A percentile compares a stretch with the other conserved stretches of the same genome.
Conservation (phyloP, 2,888 invertebrate genomes). For the Peribatodes rhomboidaria region DNA sequence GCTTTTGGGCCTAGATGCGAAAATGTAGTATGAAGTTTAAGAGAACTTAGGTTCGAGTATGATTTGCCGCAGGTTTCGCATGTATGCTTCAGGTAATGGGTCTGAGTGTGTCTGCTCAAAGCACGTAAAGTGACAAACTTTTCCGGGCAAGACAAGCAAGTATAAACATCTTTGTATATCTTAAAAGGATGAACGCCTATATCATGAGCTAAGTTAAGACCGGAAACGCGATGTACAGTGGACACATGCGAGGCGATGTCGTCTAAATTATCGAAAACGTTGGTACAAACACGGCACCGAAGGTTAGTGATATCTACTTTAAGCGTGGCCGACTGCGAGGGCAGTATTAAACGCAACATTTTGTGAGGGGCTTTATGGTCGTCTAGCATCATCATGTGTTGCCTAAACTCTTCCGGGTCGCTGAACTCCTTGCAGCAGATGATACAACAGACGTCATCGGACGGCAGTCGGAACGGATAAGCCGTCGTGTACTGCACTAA, state of each 20-base stretch:
- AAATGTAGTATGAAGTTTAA: slow-evolving; percentile 36
- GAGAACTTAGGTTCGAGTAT: slow-evolving; percentile 35
- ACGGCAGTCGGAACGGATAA: slow-evolving; percentile 61
- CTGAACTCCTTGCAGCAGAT: slow-evolving; percentile 56
- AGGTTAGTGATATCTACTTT: slow-evolving; percentile 50
- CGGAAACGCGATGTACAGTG: slow-evolving; percentile 34
- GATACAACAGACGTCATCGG: slow-evolving; percentile 29
- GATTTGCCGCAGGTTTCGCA: slow-evolving; percentile 47
- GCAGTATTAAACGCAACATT: slow-evolving; percentile 19
- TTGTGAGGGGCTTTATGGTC: slow-evolving; percentile 41
- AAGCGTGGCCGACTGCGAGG: slow-evolving; percentile 26
- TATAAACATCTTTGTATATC: slow-evolving; percentile 40
- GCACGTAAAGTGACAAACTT: slow-evolving; percentile 41
- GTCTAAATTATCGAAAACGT: slow-evolving; percentile 47
- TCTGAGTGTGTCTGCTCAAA: slow-evolving; percentile 43
- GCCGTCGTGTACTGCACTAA: slow-evolving; percentile 59
- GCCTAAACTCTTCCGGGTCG: slow-evolving; percentile 55
- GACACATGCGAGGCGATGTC: slow-evolving; percentile 55
- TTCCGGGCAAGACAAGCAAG: slow-evolving; percentile 38
- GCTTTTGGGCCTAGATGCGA: slow-evolving; percentile 35
- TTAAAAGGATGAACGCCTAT: slow-evolving; percentile 50
- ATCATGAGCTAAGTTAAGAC: slow-evolving; percentile 50
- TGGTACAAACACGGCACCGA: slow-evolving; percentile 54
- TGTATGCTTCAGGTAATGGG: slow-evolving; percentile 42
- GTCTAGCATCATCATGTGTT: slow-evolving; percentile 56